phyloP scores from a whole-genome alignment of 2,113 vertebrate species.

The Naja naja region DNA sequence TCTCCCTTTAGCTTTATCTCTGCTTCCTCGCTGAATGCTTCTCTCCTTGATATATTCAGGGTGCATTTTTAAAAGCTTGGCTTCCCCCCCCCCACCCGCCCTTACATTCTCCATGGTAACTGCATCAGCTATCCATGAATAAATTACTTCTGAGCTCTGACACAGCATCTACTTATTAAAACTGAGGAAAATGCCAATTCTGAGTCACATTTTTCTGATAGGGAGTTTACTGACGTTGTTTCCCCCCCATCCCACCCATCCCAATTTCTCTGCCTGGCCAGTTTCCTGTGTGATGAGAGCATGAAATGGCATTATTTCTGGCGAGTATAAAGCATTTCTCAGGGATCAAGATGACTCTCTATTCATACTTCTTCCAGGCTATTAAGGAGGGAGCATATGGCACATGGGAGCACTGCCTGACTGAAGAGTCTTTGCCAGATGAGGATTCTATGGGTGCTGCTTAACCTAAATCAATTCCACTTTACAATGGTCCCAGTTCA shows the following conservation, averaged over 20 bases:
- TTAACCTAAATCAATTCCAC: background rate
- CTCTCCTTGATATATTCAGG: background rate
- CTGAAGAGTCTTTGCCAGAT: background rate
- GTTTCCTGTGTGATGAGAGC: conserved; percentile 9
- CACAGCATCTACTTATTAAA: conserved; percentile 39
- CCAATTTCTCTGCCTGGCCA: background rate
- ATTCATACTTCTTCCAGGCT: background rate
- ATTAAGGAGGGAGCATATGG: background rate
- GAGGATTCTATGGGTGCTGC: background rate
- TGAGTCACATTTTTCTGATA: conserved; percentile 43
- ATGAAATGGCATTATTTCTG: background rate
- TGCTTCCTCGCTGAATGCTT: background rate
- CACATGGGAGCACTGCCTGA: background rate
- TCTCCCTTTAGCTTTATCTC: background rate
- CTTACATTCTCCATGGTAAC: conserved; percentile 57
- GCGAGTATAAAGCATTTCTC: background rate
- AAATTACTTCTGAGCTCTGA: conserved; percentile 53
- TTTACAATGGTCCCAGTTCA: background rate
- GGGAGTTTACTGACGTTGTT: background rate
- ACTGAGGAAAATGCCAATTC: conserved; percentile 43
- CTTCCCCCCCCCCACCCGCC: conserved; percentile 8
- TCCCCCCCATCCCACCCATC: background rate
- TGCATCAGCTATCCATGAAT: conserved; percentile 45
- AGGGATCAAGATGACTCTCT: background rate
- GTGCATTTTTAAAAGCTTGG: conserved; percentile 20